Base-by-base conservation (phyloP, 2,797 vertebrate genomes). In the Anisognathus igniventris region DNA sequence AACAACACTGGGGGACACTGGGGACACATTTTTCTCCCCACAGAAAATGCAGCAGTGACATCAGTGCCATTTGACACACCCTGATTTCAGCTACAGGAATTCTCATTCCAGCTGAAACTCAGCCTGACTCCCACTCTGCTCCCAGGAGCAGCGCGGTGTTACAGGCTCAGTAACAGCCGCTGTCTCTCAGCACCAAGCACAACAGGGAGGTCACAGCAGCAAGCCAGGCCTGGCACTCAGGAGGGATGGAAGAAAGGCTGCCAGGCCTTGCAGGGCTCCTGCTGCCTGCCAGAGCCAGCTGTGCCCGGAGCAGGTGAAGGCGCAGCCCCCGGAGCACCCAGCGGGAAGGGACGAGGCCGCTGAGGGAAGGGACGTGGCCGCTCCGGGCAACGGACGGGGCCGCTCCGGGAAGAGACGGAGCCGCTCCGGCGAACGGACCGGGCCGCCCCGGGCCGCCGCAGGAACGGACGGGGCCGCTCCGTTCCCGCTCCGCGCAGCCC, bases 1-100 rank as follows among this genome's bases (percentile, higher is more conserved):
- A 73, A 4, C 0, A 0, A 25, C 23, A 24, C 0, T 5, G 13
- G 10, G 15, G n/a, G 14, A 76, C 42, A 48, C 16, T 10, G 25
- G 18, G 54, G 37, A 79, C 12, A 25, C 27, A 6, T 33, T 58
- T 21, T 7, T 0, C 4, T 2, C 30, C 7, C 28, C 13, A 0
- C 13, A 15, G 25, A 72, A 80, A 90, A 54, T 2, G 15, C 31
- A 75, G 62, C 40, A 33, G 33, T 56, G 62, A 54, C 39, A 74
- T 10, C 17, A 62, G n/a, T 7, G 45, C 70, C 22, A 23, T 60
- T 57, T 56, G 40, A 9, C 16, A 37, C 4, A 39, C 1, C 2
- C 37, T 33, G 23, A 57, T 37, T 42, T 71, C 57, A 64, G 61
- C 50, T 7, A 28, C 18, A 44, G 45, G 40, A 70, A 44, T 31